phyloP scores from a whole-genome alignment of 2,797 vertebrate genomes.

The Darevskia mixta region DNA sequence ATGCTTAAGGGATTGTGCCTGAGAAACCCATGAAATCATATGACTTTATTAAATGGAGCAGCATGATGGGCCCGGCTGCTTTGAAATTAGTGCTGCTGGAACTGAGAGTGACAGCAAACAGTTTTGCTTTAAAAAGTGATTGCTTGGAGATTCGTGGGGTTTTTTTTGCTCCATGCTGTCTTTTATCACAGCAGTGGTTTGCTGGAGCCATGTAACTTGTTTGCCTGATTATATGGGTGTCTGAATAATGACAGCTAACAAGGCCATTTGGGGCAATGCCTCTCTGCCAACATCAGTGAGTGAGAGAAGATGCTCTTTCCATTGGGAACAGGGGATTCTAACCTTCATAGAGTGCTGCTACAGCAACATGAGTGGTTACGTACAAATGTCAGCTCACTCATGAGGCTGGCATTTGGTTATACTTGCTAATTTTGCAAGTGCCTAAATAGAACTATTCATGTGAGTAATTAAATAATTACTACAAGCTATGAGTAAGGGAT shows the following conservation, averaged over 20 bases:
- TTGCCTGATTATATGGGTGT: not conserved
- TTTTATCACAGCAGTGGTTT: not conserved
- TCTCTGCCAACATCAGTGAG: conserved; percentile 15
- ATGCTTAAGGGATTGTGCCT: not conserved
- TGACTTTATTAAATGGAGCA: not conserved
- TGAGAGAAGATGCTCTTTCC: conserved; percentile 54
- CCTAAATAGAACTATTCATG: not conserved
- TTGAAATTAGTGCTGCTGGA: not conserved
- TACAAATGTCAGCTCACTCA: conserved; percentile 55
- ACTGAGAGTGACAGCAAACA: not conserved
- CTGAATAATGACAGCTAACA: conserved; percentile 63
- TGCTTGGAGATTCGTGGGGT: not conserved
- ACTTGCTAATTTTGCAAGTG: conserved; percentile 50
- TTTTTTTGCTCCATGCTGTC: no score
- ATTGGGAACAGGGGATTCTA: conserved; percentile 50
- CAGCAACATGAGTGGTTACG: conserved; percentile 1
- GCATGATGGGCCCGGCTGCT: not conserved
- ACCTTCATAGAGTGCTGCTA: conserved; percentile 56
- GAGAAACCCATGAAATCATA: not conserved
- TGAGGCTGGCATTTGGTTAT: conserved; percentile 15
- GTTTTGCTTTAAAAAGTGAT: not conserved
- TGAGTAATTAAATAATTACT: conserved; percentile 47
- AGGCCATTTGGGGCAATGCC: conserved; percentile 44
- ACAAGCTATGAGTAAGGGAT: conserved; percentile 10
- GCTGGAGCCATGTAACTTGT: not conserved